These are phyloP conservation scores for Acronicta leporina DNA, from an alignment of 2,888 invertebrate species.

Conservation along the genomic window DNA sequence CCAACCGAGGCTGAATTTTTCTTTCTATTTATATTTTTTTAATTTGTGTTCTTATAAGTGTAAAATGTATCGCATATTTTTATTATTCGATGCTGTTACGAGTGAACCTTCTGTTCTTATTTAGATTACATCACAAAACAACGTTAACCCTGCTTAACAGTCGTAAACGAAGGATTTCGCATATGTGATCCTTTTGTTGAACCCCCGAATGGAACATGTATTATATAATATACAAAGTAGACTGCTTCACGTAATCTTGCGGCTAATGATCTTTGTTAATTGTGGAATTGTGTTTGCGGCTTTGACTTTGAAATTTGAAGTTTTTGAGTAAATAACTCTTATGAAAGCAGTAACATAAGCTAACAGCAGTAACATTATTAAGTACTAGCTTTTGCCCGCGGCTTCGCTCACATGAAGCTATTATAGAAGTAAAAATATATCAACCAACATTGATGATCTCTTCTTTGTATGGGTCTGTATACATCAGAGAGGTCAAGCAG, in stretches of 20 bases:
- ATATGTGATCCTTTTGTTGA: conserved; percentile 40
- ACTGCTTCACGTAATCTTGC: conserved; percentile 22
- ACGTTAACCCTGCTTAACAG: conserved; percentile 46
- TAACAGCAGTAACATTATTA: no score
- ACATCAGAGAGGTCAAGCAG: no score
- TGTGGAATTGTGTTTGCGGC: conserved; percentile 39
- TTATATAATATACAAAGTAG: conserved; percentile 43
- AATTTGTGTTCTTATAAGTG: no score
- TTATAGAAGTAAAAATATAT: no score
- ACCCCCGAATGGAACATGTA: conserved; percentile 40
- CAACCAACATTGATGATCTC: no score
- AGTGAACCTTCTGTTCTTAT: conserved; percentile 10
- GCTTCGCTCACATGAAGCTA: no score
- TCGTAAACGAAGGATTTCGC: conserved; percentile 53
- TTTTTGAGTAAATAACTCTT: conserved; percentile 26
- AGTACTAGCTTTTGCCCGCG: conserved; percentile 2
- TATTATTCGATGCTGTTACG: background rate
- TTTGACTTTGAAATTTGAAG: conserved; percentile 33
- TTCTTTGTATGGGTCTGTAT: no score
- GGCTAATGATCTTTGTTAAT: conserved; percentile 48
- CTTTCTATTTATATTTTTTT: no score
- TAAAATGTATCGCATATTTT: background rate
- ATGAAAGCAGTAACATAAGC: background rate
- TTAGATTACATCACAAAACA: conserved; percentile 24
- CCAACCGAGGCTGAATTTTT: no score